Conservation (phyloP, 1,140 invertebrate genomes). For the fruit fly (Drosophila melanogaster) region DNA sequence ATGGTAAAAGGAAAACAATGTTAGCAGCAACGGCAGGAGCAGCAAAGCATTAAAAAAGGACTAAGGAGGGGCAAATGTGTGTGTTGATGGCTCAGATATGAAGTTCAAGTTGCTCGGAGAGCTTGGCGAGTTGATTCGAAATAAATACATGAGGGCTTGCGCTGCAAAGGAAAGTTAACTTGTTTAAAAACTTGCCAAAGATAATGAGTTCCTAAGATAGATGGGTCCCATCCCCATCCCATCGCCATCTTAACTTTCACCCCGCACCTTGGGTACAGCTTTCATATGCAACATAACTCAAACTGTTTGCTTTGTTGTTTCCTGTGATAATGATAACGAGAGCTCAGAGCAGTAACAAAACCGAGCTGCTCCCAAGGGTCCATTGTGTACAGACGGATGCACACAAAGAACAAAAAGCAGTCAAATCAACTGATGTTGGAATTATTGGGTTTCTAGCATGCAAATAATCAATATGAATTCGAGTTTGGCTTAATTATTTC, state of each 20-base stretch:
- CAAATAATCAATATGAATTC: background rate
- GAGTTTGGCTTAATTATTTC: background rate
- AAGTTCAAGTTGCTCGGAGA: slow-evolving; percentile 54
- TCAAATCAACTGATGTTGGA: background rate
- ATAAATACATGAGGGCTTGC: slow-evolving; percentile 65
- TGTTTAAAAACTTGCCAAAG: slow-evolving; percentile 78
- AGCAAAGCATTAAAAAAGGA: slow-evolving; percentile 8
- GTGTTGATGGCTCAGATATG: slow-evolving; percentile 71
- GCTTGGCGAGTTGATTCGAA: slow-evolving; percentile 66
- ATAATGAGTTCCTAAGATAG: slow-evolving; percentile 80
- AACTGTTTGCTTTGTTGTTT: slow-evolving; percentile 62
- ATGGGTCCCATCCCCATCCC: slow-evolving; percentile 19
- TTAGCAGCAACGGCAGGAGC: slow-evolving; percentile 20
- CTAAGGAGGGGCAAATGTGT: slow-evolving; percentile 47
- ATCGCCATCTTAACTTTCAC: background rate
- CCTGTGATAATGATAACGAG: slow-evolving; percentile 70
- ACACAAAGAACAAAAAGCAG: slow-evolving; percentile 15
- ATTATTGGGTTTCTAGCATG: background rate
- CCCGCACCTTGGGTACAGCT: slow-evolving; percentile 45
- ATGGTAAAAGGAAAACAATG: slow-evolving; percentile 63
- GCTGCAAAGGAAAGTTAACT: slow-evolving; percentile 54
- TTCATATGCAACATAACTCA: slow-evolving; percentile 57
- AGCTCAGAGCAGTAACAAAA: slow-evolving; percentile 43
- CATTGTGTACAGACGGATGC: slow-evolving; percentile 38
- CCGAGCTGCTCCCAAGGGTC: slow-evolving; percentile 62